Conservation (phyloP, 2,797 vertebrate species). For the Tragopan temminckii region DNA sequence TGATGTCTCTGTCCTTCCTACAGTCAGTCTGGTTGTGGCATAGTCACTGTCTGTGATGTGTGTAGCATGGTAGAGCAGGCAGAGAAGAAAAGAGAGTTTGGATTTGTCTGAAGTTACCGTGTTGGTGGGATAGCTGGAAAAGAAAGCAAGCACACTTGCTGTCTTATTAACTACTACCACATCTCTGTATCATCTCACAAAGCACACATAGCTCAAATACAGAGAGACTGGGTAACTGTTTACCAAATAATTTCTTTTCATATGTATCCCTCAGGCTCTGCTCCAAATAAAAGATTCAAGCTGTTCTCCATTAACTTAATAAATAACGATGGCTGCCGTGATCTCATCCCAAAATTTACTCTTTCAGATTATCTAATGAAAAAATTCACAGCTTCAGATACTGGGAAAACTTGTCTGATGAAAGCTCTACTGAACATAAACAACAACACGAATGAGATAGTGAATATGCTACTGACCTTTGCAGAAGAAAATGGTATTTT, state of each 20-base stretch:
- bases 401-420: constrained; percentile 87
- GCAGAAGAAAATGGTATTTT: constrained; percentile 82
- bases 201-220: neutral
- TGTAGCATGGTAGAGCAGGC: fast-evolving
- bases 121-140: neutral
- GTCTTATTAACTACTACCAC: neutral
- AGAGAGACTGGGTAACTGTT: neutral
- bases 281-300: neutral
- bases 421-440: constrained; percentile 87
- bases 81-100: neutral
- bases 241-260: neutral
- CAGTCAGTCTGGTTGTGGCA: neutral
- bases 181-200: neutral
- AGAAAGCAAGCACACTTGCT: neutral
- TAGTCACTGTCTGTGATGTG: neutral
- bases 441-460: constrained; percentile 77
- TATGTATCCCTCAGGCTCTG: neutral
- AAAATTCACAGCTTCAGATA: constrained; percentile 83
- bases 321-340: neutral
- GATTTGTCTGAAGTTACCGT: neutral
- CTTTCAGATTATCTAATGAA: constrained; percentile 84
- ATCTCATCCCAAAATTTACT: neutral
- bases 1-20: neutral
- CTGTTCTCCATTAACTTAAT: neutral
- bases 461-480: constrained; percentile 77